Evolutionary conservation across 2,888 invertebrate genomes (phyloP).

Genomic region (Venusia cambrica): DNA sequence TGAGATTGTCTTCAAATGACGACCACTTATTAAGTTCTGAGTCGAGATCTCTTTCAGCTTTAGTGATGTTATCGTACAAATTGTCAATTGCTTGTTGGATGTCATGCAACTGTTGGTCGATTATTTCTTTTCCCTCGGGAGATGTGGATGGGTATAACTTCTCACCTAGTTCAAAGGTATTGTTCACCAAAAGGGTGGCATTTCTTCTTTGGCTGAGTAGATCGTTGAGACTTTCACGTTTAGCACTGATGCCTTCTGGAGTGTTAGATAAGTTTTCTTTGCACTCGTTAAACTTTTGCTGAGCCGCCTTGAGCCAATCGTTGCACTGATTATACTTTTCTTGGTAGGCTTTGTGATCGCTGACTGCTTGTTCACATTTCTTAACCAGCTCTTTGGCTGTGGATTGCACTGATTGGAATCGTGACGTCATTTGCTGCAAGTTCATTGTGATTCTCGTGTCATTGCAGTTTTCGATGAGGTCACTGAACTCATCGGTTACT

Average conservation of each 20-base stretch:
- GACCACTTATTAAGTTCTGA: conserved; percentile 93
- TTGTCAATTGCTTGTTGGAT: conserved; percentile 91
- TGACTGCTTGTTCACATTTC: conserved; percentile 94
- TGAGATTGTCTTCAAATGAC: conserved; percentile 93
- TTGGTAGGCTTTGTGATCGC: conserved; percentile 89
- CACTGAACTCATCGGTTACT: conserved; percentile 91
- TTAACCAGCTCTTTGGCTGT: conserved; percentile 94
- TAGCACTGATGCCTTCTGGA: conserved; percentile 85
- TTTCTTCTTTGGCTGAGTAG: conserved; percentile 87
- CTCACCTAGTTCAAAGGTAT: conserved; percentile 93
- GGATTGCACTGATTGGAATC: conserved; percentile 93
- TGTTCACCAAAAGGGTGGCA: conserved; percentile 88
- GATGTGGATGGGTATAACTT: conserved; percentile 93
- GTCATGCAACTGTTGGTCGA: conserved; percentile 91
- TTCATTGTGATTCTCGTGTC: conserved; percentile 93
- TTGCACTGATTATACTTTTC: conserved; percentile 92
- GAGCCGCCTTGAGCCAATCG: conserved; percentile 89
- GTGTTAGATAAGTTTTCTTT: conserved; percentile 83
- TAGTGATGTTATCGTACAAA: conserved; percentile 89
- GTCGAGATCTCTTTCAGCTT: conserved; percentile 89
- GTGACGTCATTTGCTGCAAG: conserved; percentile 93
- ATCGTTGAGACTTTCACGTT: conserved; percentile 86
- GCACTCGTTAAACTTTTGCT: conserved; percentile 85
- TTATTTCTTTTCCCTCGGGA: conserved; percentile 91
- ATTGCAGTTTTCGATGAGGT: conserved; percentile 91